phyloP scores from a whole-genome alignment of 2,888 invertebrate genomes.

The Caenorhabditis sp. region DNA sequence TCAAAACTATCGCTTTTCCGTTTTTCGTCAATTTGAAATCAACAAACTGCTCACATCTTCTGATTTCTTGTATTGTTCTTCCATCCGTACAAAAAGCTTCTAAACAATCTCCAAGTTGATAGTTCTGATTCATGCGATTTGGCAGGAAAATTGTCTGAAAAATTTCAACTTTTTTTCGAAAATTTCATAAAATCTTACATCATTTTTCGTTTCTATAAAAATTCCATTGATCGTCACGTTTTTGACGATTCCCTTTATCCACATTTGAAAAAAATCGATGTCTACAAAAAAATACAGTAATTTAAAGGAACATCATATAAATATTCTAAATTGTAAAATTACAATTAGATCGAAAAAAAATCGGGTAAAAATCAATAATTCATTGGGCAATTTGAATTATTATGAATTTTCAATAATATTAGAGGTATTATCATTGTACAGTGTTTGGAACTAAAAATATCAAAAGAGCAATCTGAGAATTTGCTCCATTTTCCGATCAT shows the following conservation, averaged over 20 bases:
- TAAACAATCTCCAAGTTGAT: neutral
- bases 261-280: neutral
- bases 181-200: neutral
- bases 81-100: neutral
- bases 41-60: neutral
- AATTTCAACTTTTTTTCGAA: neutral
- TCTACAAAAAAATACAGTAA: no score
- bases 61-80: neutral
- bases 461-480: neutral
- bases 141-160: neutral
- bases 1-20: neutral
- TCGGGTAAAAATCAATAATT: no score
- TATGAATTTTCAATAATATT: no score
- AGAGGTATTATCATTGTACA: no score
- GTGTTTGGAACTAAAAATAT: no score
- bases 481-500: neutral
- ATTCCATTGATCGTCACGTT: neutral
- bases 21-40: neutral
- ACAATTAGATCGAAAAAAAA: no score
- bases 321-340: no score
- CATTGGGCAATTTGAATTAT: no score
- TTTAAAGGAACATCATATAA: no score
- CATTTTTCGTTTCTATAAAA: neutral
- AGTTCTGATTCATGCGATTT: neutral
- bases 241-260: neutral